Evolutionary conservation across 2,797 vertebrate genomes (phyloP).

Genomic region (Odontamblyopus rebecca): DNA sequence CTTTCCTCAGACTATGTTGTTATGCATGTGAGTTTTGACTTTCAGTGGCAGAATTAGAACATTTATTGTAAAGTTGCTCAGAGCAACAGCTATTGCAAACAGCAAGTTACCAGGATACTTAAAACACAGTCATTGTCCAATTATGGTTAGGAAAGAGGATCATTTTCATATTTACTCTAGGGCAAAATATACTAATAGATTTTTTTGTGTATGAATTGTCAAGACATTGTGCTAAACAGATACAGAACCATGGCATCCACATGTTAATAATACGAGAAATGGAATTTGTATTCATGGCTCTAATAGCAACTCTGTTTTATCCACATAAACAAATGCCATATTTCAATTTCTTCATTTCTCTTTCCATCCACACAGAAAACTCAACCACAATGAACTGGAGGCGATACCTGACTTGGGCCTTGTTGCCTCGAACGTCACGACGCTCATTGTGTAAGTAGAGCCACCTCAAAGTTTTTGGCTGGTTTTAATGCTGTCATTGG

Average conservation of each 20-base stretch:
- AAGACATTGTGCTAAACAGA: not conserved
- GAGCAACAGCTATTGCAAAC: not conserved
- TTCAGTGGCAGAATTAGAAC: not conserved
- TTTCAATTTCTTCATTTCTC: conserved; percentile 9
- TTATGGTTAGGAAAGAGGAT: not conserved
- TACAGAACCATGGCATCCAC: not conserved
- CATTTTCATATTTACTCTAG: not conserved
- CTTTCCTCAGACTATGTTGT: not conserved
- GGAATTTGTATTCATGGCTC: not conserved
- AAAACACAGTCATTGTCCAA: not conserved
- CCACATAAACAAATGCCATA: not conserved
- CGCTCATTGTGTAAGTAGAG: conserved; percentile 89
- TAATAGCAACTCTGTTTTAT: not conserved
- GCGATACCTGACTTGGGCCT: conserved; percentile 85
- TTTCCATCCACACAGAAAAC: conserved; percentile 76
- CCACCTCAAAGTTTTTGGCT: conserved; percentile 12
- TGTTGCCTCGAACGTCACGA: conserved; percentile 83
- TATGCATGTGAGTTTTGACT: not conserved
- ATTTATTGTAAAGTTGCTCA: not conserved
- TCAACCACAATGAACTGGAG: conserved; percentile 90
- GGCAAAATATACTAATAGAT: too few relatives aligned
- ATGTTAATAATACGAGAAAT: not conserved
- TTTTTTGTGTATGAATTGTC: too few relatives aligned
- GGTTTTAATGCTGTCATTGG: conserved; percentile 33
- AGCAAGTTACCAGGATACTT: not conserved